These are phyloP conservation scores for Poeciliopsis paucimaculata DNA, from an alignment of 2,797 vertebrate genomes.

Conservation along the genomic window DNA sequence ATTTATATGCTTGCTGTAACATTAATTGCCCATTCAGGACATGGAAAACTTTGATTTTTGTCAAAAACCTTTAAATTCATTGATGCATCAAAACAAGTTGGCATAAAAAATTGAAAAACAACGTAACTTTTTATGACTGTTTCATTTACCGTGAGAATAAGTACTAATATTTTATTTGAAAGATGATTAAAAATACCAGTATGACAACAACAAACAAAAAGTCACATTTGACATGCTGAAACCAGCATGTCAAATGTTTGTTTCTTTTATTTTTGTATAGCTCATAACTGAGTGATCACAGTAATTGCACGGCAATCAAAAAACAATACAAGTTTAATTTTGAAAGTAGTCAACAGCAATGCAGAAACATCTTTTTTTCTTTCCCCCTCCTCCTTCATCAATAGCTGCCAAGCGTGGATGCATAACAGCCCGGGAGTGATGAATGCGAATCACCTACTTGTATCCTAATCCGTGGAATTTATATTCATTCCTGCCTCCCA, in stretches of 20 bases:
- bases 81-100: background rate
- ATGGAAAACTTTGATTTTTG: no score
- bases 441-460: slow-evolving; percentile 18
- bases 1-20: no score
- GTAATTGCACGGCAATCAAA: background rate
- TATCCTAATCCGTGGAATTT: slow-evolving; percentile 9
- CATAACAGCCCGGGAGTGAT: slow-evolving; percentile 14
- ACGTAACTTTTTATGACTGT: background rate
- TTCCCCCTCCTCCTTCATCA: background rate
- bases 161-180: background rate
- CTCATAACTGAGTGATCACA: background rate
- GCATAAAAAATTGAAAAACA: background rate
- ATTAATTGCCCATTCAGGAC: no score
- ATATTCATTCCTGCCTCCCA: background rate
- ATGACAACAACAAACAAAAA: background rate
- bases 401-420: slow-evolving; percentile 13
- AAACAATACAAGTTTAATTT: background rate
- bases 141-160: background rate
- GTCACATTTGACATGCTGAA: background rate
- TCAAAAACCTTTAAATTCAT: background rate
- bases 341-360: background rate
- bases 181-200: background rate
- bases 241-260: no score
- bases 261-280: background rate
- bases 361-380: background rate